phyloP scores from a whole-genome alignment of 2,113 vertebrate species.

The Ictalurus punctatus region DNA sequence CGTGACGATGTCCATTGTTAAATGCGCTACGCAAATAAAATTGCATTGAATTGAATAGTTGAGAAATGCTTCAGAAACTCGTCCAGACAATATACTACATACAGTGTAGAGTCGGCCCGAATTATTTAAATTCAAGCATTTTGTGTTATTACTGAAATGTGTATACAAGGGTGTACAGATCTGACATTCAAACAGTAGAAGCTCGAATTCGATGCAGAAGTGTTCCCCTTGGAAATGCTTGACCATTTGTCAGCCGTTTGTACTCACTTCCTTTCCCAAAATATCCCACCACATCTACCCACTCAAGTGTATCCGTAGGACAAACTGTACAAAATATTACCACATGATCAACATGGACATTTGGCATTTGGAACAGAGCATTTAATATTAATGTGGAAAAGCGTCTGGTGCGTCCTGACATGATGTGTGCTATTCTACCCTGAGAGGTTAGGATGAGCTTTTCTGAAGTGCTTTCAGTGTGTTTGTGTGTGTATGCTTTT shows the following conservation, averaged over 20 bases:
- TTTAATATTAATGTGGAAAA: constrained; percentile 16
- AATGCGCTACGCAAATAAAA: not conserved
- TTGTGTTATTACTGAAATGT: not conserved
- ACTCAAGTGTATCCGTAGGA: not conserved
- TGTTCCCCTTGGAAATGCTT: not conserved
- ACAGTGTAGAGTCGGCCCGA: not conserved
- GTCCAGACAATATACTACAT: not conserved
- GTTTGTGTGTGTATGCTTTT: not conserved
- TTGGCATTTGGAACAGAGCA: not conserved
- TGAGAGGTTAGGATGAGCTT: not conserved
- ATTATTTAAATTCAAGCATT: not conserved
- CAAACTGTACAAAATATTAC: not conserved
- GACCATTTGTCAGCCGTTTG: not conserved
- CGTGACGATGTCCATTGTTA: too few species aligned
- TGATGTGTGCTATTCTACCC: not conserved
- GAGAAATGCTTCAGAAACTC: not conserved
- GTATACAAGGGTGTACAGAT: not conserved
- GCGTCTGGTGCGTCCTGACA: too few species aligned
- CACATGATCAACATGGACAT: not conserved
- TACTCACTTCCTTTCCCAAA: not conserved
- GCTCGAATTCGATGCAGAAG: not conserved
- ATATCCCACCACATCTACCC: not conserved
- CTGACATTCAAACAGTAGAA: not conserved
- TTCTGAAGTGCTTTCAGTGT: not conserved
- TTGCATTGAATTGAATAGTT: too few species aligned